phyloP scores from a whole-genome alignment of 2,888 invertebrate species.

The Thecocarcelia acutangulata region DNA sequence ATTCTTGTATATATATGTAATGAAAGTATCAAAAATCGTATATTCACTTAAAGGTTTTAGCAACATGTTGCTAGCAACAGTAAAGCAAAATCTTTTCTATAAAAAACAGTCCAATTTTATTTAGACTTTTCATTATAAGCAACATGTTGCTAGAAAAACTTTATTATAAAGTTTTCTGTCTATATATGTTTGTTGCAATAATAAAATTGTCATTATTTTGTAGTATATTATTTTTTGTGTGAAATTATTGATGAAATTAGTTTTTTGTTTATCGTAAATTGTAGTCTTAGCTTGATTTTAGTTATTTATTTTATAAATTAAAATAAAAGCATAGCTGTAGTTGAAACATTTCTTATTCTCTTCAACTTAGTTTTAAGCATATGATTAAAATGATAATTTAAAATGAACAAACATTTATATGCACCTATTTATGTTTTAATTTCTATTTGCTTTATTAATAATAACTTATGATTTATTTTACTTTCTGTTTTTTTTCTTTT shows the following conservation, averaged over 20 bases:
- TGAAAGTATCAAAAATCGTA: too few species aligned
- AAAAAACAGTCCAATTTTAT: too few species aligned
- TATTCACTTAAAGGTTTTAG: not conserved
- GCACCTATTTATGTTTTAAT: too few species aligned
- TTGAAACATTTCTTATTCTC: conserved; percentile 8
- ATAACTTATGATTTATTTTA: conserved; percentile 71
- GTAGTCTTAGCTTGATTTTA: conserved; percentile 24
- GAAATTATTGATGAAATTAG: not conserved
- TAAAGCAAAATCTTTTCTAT: too few species aligned
- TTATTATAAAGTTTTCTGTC: too few species aligned
- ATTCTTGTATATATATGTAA: too few species aligned
- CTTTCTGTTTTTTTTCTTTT: conserved; percentile 72
- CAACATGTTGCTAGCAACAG: conserved; percentile 21
- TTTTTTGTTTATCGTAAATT: conserved; percentile 14
- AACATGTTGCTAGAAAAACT: too few species aligned
- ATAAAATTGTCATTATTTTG: conserved; percentile 25
- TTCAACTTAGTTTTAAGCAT: conserved; percentile 3
- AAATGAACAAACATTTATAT: not conserved
- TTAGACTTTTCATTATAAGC: not conserved
- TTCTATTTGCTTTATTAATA: not conserved
- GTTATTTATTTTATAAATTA: not conserved
- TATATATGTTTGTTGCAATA: not conserved
- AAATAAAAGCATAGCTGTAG: not conserved
- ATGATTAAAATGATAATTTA: not conserved
- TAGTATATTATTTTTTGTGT: not conserved